Evolutionary conservation across 37 sponge, comb jelly and placozoan genomes (phyloP).

Genomic region (Hexactinellida sp.): DNA sequence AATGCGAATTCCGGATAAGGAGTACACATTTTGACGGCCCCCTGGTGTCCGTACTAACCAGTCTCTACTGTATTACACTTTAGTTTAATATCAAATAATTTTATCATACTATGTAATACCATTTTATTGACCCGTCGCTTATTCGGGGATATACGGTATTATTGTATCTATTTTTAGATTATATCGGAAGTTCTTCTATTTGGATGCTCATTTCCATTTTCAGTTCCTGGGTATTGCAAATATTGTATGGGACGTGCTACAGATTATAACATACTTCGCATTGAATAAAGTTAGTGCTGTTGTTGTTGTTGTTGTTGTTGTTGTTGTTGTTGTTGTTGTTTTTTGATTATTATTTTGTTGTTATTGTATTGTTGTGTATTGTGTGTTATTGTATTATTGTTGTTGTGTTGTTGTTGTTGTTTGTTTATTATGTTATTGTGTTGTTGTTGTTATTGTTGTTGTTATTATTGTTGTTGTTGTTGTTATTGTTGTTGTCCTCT

Average conservation of each 20-base stretch:
- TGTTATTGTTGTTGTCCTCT: neutral
- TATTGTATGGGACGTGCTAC: neutral
- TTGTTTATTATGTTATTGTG: neutral
- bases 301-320: neutral
- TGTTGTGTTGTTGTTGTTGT: neutral
- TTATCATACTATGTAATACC: no score
- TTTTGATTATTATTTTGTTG: neutral
- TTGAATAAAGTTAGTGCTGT: neutral
- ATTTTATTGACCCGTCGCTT: no score
- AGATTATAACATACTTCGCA: neutral
- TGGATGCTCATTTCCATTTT: slow-evolving; percentile 3
- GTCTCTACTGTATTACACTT: no score
- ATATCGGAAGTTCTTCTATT: slow-evolving; percentile 7
- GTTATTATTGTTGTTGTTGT: neutral
- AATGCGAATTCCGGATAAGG: no score
- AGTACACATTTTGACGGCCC: no score
- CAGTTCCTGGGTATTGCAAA: neutral
- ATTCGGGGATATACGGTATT: no score
- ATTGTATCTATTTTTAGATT: neutral
- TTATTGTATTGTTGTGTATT: neutral
- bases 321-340: no score
- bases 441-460: neutral
- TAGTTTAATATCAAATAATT: no score
- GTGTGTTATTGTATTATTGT: neutral
- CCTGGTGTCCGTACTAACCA: no score